Conservation (phyloP, 2,113 vertebrate species). For the Eulacestoma nigropectus region DNA sequence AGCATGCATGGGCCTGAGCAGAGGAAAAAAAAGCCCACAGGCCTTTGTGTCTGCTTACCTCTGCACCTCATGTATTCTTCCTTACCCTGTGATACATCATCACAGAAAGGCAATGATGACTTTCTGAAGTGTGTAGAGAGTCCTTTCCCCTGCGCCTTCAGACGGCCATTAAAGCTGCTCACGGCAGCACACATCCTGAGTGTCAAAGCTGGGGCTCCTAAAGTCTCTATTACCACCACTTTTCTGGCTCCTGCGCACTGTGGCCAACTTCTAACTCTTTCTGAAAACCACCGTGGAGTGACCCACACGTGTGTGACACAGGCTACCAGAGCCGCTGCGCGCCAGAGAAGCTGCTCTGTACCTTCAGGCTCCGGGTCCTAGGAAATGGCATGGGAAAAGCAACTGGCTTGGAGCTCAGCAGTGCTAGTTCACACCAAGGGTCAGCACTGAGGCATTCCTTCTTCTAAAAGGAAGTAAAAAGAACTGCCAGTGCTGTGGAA, state of each 20-base stretch:
- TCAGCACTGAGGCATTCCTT: neutral
- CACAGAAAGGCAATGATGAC: neutral
- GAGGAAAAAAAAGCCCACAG: neutral
- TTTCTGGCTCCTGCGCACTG: neutral
- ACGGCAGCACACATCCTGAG: neutral
- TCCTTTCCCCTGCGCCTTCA: neutral
- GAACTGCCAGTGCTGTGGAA: neutral
- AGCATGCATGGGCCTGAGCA: neutral
- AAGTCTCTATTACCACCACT: neutral
- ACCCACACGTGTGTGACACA: rapidly evolving
- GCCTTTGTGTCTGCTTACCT: neutral
- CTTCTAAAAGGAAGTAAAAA: neutral
- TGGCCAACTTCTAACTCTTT: neutral
- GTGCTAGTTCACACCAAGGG: neutral
- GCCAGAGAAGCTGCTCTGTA: neutral
- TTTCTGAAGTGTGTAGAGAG: neutral
- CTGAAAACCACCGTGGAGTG: neutral
- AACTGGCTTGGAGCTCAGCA: neutral
- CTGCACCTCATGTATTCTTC: neutral
- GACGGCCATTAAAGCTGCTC: neutral
- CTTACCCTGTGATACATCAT: neutral
- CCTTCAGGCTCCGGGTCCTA: neutral
- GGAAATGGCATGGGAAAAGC: neutral
- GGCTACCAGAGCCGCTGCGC: neutral
- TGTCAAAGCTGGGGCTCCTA: neutral